Base-by-base conservation (phyloP, 2,888 invertebrate genomes). In the Dicyrtoma fusca region DNA sequence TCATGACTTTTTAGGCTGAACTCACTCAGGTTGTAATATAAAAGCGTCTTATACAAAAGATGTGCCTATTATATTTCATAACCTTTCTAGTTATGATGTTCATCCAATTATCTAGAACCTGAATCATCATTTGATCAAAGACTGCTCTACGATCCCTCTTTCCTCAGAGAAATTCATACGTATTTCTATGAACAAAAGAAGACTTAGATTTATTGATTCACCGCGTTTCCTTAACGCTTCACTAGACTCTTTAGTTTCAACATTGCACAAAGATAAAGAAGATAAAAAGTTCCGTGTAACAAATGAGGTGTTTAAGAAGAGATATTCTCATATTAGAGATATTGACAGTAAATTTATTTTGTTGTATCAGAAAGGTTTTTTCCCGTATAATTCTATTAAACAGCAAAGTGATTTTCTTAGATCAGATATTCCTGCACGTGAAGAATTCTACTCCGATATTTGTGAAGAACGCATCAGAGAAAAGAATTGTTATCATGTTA, bases 361-460 rank as follows among this genome's bases (percentile, higher is more conserved):
- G 14, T 25, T 64, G 25, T 47, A 25, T 14, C 6, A 21, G 6
- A 64, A 64, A 49, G 64, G 64, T 6, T 11, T 64, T n/a, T 64
- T 44, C n/a, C 34, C 34, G 34, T 34, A 34, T 8, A 34, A 34
- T 34, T 34, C 34, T 34, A 34, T 34, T 8, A 34, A 3, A 34
- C 3, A 8, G 3, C 8, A 11, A 0, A 25, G 11, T n/a, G 64
- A 44, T 13, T 64, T 64, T 17, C 2, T 23, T 14, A 26, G 26
- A 13, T n/a, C 10, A 3, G 19, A 26, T 4, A 17, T 70, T 10
- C 70, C 70, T 1, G 49, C 70, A 19, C 17, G 8, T 23, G 51
- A 23, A 11, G 49, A 25, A 17, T 70, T 70, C n/a, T 49, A 62
- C n/a, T 49, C 47, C 2, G 25, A 62, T 21, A 19, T 70, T 6